Evolutionary conservation across 2,888 invertebrate genomes (phyloP), one percentile per base, ranked within the genome.

Genomic region (Ernsta delagoae): DNA sequence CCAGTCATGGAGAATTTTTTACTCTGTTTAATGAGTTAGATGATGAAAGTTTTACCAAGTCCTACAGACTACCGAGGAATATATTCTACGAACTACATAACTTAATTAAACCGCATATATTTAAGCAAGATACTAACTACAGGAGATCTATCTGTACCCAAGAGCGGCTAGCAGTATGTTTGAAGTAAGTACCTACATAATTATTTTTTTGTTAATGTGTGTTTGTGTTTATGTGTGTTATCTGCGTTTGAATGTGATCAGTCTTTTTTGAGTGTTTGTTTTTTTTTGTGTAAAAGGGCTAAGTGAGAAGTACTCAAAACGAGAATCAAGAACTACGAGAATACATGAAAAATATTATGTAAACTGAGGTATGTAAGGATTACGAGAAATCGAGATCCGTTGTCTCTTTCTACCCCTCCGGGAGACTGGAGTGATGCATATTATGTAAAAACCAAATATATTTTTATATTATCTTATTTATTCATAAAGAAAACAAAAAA

Each of bases 1-100:
- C 50, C 61, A 60, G 60, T 60, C 60, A 60, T 60, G 70, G 67
- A 69, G 71, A 73, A 73, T 73, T 71, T 65, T 70, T 71, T 71
- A 71, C 72, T 64, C 72, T 71, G 63, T 74, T 72, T 70, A 63
- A 70, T 62, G 67, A 68, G 63, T 70, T 70, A 65, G 71, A 74
- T 67, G 70, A 74, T 74, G 71, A 72, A 70, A 74, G 70, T 68
- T 74, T 71, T 70, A 61, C 64, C 65, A 74, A 70, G 41, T 72
- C 72, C 59, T 70, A 61, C 61, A 61, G 61, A 61, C 50, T 61
- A 61, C 48, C 61, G 50, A 53, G 62, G 53, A 62, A 53, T 62
- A 62, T 53, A 12, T 62, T 62, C 53, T 62, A 62, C 39, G 62
- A 62, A 53, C 39, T 62, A 62, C 62, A 62, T 53, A 62, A 53